Conservation (phyloP, 92 coral and sea anemone species). For the Anthopleura xanthogrammica region DNA sequence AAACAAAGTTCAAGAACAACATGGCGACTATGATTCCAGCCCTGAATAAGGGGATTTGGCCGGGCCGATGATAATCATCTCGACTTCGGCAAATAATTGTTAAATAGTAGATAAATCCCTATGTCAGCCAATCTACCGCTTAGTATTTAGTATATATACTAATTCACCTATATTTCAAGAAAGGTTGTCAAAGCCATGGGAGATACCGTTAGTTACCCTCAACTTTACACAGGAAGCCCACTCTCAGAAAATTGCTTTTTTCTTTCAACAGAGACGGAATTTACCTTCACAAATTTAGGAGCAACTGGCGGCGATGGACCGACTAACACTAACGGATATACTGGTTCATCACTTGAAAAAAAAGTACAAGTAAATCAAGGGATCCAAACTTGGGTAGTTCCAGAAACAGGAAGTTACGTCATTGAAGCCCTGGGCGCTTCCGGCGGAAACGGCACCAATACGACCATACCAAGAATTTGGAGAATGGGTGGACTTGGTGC, state of each 20-base stretch:
- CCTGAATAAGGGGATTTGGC: no score
- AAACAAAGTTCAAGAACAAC: no score
- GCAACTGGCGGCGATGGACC: constrained; percentile 77
- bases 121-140: no score
- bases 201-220: background rate
- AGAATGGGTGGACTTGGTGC: constrained; percentile 84
- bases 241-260: background rate
- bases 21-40: no score
- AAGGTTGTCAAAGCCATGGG: background rate
- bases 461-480: constrained; percentile 42
- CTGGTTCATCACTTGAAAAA: constrained; percentile 71
- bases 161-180: no score
- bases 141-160: no score
- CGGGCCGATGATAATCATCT: no score
- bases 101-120: background rate
- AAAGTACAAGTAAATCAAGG: constrained; percentile 59
- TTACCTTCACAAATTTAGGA: constrained; percentile 69
- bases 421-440: constrained; percentile 90
- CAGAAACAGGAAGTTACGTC: constrained; percentile 67
- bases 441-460: constrained; percentile 86
- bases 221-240: background rate
- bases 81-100: background rate
- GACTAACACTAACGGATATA: constrained; percentile 48
- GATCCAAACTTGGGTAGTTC: constrained; percentile 85
- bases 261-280: constrained; percentile 12